Percentiles rank a stretch among this genome's conserved stretches.
Conservation (phyloP, 2,797 vertebrate species). For the Pagetopsis macropterus region DNA sequence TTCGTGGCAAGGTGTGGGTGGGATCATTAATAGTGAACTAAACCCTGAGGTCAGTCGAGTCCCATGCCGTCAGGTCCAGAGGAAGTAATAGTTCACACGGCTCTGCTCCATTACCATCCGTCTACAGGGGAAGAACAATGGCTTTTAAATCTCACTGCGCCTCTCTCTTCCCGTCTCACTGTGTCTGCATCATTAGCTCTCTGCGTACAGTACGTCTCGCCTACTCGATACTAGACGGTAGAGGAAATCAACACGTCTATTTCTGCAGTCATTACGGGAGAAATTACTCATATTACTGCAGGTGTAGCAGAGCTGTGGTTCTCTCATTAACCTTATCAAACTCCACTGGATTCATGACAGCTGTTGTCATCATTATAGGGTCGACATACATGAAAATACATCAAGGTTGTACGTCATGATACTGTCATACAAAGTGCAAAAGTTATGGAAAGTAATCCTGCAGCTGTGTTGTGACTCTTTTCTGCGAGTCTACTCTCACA, state of each 20-base stretch:
- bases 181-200: conserved; percentile 52
- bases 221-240: conserved; percentile 14
- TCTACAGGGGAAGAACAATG: conserved; percentile 59
- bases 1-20: conserved; percentile 32
- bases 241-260: conserved; percentile 43
- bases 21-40: conserved; percentile 68
- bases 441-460: conserved; percentile 13
- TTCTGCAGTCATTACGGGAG: conserved; percentile 24
- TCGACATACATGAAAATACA: not conserved
- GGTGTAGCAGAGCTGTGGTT: not conserved
- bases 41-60: conserved; percentile 61
- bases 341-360: not conserved
- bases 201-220: conserved; percentile 6
- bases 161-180: conserved; percentile 31
- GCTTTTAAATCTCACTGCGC: conserved; percentile 41
- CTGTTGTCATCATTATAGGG: not conserved
- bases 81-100: conserved; percentile 68
- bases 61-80: conserved; percentile 67
- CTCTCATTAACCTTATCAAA: conserved; percentile 55
- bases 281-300: conserved; percentile 9
- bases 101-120: conserved; percentile 78
- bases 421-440: not conserved
- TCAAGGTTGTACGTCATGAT: not conserved
- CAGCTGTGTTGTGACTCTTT: conserved; percentile 14
- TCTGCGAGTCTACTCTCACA: not conserved